Percentiles rank a stretch among this genome's conserved stretches.
Conservation (phyloP, 1,140 invertebrate genomes). For the Chymomyza costata region DNA sequence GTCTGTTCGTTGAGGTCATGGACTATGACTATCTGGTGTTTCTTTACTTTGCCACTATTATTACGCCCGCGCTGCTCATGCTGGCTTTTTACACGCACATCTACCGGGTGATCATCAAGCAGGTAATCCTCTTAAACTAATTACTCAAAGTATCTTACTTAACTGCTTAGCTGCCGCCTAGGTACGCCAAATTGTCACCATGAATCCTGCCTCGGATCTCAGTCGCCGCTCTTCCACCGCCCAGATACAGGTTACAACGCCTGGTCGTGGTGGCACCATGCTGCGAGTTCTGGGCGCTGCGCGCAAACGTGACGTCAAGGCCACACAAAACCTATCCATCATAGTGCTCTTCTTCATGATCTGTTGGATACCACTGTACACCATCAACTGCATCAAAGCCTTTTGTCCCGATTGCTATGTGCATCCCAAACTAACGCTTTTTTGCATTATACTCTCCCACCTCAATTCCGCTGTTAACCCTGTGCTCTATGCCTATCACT, state of each 20-base stretch:
- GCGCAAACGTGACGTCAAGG: conserved; percentile 91
- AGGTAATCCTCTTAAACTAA: no score
- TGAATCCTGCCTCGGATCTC: conserved; percentile 70
- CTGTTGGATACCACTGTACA: conserved; percentile 94
- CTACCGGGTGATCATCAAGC: conserved; percentile 90
- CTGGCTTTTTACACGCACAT: conserved; percentile 91
- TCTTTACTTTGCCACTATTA: conserved; percentile 91
- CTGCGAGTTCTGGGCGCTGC: conserved; percentile 85
- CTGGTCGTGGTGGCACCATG: conserved; percentile 77
- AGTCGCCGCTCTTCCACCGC: conserved; percentile 64
- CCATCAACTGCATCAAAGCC: conserved; percentile 90
- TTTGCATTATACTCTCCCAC: conserved; percentile 91
- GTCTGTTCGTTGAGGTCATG: conserved; percentile 91
- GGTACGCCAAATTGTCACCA: conserved; percentile 74
- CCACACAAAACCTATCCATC: conserved; percentile 91
- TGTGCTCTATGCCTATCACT: conserved; percentile 90
- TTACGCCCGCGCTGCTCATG: conserved; percentile 88
- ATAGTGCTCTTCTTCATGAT: conserved; percentile 94
- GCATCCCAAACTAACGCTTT: conserved; percentile 82
- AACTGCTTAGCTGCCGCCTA: conserved; percentile 8
- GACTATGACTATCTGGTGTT: conserved; percentile 92
- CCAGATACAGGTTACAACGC: conserved; percentile 50
- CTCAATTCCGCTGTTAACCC: conserved; percentile 93
- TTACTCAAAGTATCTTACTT: no score
- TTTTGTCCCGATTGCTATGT: conserved; percentile 84